These are phyloP conservation scores for Larimichthys crocea DNA, from an alignment of 2,113 vertebrate genomes.

Conservation along the genomic window DNA sequence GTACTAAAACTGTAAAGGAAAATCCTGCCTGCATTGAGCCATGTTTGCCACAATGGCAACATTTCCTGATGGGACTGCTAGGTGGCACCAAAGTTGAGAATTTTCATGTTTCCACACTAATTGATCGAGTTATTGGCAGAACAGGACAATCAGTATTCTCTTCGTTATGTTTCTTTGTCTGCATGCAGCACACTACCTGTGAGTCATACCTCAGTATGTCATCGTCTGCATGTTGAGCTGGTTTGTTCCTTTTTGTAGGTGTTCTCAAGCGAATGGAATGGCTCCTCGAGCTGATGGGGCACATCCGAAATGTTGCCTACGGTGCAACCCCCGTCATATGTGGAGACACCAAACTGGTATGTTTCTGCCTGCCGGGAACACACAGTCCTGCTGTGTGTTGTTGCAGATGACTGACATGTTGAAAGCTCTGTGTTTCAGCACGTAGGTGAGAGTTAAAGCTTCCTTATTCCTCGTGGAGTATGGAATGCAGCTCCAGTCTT, in stretches of 20 bases:
- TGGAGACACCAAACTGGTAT: constrained; percentile 84
- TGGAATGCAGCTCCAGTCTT: neutral
- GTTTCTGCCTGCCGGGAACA: neutral
- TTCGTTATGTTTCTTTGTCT: neutral
- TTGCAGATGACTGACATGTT: neutral
- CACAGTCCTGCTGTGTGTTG: neutral
- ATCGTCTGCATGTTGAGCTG: neutral
- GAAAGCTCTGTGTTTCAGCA: neutral
- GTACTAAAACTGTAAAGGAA: constrained; percentile 66
- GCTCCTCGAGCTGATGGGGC: constrained; percentile 95
- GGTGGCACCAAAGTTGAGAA: neutral
- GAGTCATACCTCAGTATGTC: neutral
- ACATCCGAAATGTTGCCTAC: constrained; percentile 87
- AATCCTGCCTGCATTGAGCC: neutral
- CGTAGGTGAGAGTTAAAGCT: neutral
- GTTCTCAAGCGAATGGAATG: constrained; percentile 92
- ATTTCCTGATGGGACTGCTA: too few relatives aligned
- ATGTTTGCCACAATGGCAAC: too few relatives aligned
- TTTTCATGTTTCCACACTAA: neutral
- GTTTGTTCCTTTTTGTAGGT: constrained; percentile 77
- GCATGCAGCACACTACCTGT: neutral
- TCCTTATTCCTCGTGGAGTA: neutral
- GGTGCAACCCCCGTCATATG: constrained; percentile 76
- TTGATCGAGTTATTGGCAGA: neutral
- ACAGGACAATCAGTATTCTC: neutral